phyloP scores from a whole-genome alignment of 2,797 vertebrate genomes.

The Halcyon smyrnensis region DNA sequence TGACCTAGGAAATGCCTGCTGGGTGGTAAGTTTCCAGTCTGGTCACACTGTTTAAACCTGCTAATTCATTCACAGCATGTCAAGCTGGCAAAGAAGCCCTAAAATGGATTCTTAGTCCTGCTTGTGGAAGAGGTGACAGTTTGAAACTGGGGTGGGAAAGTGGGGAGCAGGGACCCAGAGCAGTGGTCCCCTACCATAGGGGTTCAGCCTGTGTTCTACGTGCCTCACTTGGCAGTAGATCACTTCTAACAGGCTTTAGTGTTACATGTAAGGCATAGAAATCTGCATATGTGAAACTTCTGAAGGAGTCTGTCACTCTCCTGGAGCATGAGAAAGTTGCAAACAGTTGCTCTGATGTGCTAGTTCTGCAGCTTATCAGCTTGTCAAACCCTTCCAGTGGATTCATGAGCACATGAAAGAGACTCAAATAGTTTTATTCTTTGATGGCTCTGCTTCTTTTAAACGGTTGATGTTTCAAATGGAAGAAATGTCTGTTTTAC shows the following conservation, averaged over 20 bases:
- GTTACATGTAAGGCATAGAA: background rate
- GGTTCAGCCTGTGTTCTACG: background rate
- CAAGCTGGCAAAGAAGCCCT: background rate
- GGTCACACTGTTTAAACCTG: background rate
- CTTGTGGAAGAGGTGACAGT: background rate
- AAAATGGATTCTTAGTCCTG: background rate
- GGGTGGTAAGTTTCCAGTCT: conserved; percentile 90
- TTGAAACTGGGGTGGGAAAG: background rate
- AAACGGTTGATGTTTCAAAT: background rate
- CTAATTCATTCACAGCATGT: background rate
- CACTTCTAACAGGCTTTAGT: background rate
- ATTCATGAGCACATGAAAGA: background rate
- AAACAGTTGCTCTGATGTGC: background rate
- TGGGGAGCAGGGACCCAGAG: background rate
- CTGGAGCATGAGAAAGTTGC: background rate
- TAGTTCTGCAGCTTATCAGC: background rate
- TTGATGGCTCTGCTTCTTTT: background rate
- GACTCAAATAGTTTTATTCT: background rate
- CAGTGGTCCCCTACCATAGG: fast-evolving
- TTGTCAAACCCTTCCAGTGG: background rate
- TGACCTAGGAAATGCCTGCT: conserved; percentile 98
- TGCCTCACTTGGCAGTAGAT: background rate
- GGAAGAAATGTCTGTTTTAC: background rate
- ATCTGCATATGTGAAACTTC: background rate
- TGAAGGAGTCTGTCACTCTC: background rate